A percentile compares a stretch with the other conserved stretches of the same genome.
Evolutionary conservation across 1,140 invertebrate genomes (phyloP).

Genomic region (Planococcus citri): DNA sequence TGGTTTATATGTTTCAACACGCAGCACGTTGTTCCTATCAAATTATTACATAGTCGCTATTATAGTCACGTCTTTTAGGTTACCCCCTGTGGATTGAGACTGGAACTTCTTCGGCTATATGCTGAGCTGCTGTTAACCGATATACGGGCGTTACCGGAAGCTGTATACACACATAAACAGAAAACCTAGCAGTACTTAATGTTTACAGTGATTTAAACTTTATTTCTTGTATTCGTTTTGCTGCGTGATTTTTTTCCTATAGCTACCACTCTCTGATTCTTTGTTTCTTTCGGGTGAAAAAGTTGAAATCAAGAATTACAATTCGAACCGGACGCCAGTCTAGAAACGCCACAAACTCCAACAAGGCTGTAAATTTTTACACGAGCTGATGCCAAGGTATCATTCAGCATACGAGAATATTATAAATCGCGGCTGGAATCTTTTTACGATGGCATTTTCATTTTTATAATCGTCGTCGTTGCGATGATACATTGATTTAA

Average conservation of each 20-base stretch:
- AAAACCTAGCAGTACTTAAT: too few species aligned
- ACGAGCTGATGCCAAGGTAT: neutral
- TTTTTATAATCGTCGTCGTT: too few species aligned
- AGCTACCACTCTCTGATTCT: neutral
- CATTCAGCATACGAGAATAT: neutral
- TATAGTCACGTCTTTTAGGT: slow-evolving; percentile 6
- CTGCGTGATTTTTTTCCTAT: neutral
- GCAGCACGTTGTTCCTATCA: neutral
- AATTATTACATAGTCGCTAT: slow-evolving; percentile 7
- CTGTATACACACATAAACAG: neutral
- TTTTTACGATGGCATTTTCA: neutral
- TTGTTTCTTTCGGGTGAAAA: neutral
- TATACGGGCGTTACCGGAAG: slow-evolving; percentile 1
- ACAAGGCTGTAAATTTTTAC: neutral
- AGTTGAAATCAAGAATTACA: neutral
- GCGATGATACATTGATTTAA: too few species aligned
- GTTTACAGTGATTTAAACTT: too few species aligned
- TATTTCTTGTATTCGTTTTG: too few species aligned
- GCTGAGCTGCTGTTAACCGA: neutral
- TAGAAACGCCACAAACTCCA: neutral
- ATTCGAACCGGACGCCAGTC: neutral
- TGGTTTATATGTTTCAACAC: slow-evolving; percentile 3
- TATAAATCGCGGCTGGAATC: neutral
- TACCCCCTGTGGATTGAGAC: neutral
- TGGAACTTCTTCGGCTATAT: neutral